These are phyloP conservation scores for Thysanoteuthis rhombus DNA, from an alignment of 2,888 invertebrate species.

Conservation along the genomic window DNA sequence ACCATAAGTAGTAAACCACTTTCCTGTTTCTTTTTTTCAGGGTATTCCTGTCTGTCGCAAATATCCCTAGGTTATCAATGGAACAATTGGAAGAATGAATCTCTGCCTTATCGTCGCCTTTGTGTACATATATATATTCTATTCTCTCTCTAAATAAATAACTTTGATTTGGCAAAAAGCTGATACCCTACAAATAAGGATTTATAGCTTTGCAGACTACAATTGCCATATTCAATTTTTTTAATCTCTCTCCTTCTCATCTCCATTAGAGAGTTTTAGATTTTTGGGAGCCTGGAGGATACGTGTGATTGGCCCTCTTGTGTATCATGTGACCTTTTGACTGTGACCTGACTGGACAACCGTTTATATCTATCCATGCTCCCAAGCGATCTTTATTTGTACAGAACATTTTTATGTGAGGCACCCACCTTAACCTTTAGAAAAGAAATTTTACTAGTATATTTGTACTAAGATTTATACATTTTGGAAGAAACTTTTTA, in stretches of 20 bases:
- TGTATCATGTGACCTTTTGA: not conserved
- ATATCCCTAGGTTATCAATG: constrained; percentile 73
- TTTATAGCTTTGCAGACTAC: not conserved
- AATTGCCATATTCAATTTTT: not conserved
- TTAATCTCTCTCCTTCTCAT: not conserved
- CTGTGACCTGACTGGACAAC: not conserved
- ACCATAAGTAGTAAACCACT: too few relatives aligned
- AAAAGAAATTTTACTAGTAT: not conserved
- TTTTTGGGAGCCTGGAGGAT: not conserved
- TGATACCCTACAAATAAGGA: not conserved
- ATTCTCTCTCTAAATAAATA: too few relatives aligned
- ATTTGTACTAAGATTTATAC: not conserved
- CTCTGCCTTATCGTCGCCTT: not conserved
- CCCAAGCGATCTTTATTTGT: not conserved
- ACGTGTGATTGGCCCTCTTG: not conserved
- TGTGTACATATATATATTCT: not conserved
- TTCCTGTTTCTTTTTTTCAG: constrained; percentile 67
- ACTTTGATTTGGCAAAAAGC: not conserved
- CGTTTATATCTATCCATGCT: not conserved
- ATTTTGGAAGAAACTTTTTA: too few relatives aligned
- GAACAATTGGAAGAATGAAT: constrained; percentile 38
- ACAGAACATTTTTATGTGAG: not conserved
- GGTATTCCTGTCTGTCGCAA: constrained; percentile 92
- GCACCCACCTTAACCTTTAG: not conserved
- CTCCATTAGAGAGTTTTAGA: not conserved